Evolutionary conservation across 2,797 vertebrate species (phyloP).

Genomic region (Mycteria americana): DNA sequence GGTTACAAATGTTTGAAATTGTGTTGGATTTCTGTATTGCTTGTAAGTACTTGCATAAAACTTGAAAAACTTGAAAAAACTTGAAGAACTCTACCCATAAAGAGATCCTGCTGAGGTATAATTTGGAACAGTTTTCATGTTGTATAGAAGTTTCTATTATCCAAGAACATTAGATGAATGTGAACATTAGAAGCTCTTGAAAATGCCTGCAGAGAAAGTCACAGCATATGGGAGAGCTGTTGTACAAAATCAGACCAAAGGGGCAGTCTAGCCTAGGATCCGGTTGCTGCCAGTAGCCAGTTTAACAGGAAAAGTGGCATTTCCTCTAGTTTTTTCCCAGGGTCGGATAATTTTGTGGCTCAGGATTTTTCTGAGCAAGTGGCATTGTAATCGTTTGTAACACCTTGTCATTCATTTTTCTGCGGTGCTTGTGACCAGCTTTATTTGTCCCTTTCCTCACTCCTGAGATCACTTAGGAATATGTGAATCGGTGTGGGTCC

Average conservation of each 20-base stretch:
- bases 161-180: not conserved
- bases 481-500: not conserved
- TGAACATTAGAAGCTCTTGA: not conserved
- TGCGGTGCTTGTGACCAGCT: not conserved
- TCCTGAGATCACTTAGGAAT: not conserved
- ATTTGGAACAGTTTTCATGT: not conserved
- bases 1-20: not conserved
- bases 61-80: not conserved
- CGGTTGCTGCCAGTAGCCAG: accelerated
- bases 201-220: not conserved
- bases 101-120: not conserved
- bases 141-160: not conserved
- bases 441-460: not conserved
- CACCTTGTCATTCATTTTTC: not conserved
- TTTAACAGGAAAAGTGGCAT: not conserved
- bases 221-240: not conserved
- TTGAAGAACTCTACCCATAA: not conserved
- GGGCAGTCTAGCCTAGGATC: not conserved
- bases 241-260: not conserved
- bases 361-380: not conserved
- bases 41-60: not conserved
- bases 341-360: not conserved
- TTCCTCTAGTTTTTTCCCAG: not conserved
- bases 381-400: not conserved
- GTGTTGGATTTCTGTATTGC: not conserved